Evolutionary conservation across 2,113 vertebrate species (phyloP).

Genomic region (Pseudorasbora parva): DNA sequence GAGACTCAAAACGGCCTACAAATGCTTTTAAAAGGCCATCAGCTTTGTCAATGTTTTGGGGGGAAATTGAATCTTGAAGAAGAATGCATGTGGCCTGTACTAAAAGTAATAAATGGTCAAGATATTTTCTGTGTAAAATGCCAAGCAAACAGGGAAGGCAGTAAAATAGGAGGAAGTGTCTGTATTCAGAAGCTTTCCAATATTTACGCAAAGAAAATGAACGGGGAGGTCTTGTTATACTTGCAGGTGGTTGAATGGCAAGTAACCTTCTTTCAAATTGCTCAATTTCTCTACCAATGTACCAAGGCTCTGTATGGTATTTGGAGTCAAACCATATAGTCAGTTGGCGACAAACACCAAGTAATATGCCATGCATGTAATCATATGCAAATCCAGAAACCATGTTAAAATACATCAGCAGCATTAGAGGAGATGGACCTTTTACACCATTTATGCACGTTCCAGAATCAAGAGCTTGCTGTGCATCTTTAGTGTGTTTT

Average conservation of each 20-base stretch:
- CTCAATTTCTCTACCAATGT: too few relatives aligned
- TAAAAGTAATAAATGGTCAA: constrained; percentile 16
- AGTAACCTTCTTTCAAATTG: too few relatives aligned
- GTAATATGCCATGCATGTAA: constrained; percentile 8
- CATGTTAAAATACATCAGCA: constrained; percentile 17
- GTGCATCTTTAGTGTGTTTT: neutral
- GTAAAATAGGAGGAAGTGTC: constrained; percentile 13
- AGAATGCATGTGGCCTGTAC: constrained; percentile 12
- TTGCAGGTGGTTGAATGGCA: neutral
- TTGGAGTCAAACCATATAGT: too few relatives aligned
- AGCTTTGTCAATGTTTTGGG: neutral
- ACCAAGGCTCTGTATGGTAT: too few relatives aligned
- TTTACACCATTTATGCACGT: neutral
- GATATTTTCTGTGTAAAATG: neutral
- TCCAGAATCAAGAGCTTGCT: neutral
- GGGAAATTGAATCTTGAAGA: neutral
- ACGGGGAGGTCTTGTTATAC: neutral
- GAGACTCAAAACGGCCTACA: neutral
- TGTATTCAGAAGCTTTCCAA: constrained; percentile 19
- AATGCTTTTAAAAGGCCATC: neutral
- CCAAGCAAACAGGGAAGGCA: constrained; percentile 8
- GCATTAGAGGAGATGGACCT: constrained; percentile 20
- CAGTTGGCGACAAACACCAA: constrained; percentile 5
- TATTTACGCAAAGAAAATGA: neutral
- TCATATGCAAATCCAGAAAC: constrained; percentile 16